Base-by-base conservation (phyloP, 2,888 invertebrate species). In the Cerastis rubricosa region DNA sequence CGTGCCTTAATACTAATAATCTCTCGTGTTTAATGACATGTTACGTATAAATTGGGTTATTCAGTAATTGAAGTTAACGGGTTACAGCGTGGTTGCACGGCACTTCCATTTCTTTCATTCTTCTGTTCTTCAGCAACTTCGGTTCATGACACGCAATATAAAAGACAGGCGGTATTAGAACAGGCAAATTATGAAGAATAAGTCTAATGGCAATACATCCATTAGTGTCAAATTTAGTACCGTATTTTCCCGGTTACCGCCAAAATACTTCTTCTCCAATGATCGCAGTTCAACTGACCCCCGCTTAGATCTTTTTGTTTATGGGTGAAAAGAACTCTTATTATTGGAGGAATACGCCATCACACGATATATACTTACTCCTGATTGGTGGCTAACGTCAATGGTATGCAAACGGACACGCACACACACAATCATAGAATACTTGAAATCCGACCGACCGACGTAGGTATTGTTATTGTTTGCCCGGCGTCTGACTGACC, bases 301-400 rank as follows among this genome's bases (percentile, higher is more conserved):
- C 17, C 66, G 29, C 29, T n/a, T 17, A 22, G 8, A 19, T 19
- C 3, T 59, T 14, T 51, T 25, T 40, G 35, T 5, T 17, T 1
- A 35, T 5, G 12, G 35, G 45, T 7, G 14, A 19, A 45, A 25
- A 51, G 35, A 43, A 17, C 2, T 35, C 22, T 61, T 19, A 61
- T 35, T 51, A 70, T 77, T 70, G 70, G 76, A 7, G 29, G 51
- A 40, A 47, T n/a, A 7, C 25, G 25, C 51, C 25, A 40, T 54
- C 54, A 47, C 19, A 1, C 25, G 12, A 19, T 47, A 40, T 25
- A 47, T 22, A 22, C 40, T 71, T 64, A 40, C 11, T 77, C 54
- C 29, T 77, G 77, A 78, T 78, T 78, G 77, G 77, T 49, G 54
- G n/a, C 8, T 76, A 47, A 45, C 25, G 25, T 59, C 45, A n/a